Conservation (phyloP, 2,113 vertebrate species). For the Trichechus manatus region DNA sequence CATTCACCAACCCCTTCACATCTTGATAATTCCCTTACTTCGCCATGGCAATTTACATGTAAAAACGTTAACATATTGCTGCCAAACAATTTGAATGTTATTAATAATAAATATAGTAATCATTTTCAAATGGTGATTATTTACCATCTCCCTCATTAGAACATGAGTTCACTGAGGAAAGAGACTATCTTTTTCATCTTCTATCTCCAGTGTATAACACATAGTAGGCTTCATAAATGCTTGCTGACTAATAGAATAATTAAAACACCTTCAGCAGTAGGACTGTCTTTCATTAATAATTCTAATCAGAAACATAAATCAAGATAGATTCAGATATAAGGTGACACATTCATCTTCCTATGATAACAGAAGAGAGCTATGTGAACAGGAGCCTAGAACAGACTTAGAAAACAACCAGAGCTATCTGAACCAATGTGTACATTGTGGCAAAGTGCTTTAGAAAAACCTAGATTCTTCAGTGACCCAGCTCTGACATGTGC, state of each 20-base stretch:
- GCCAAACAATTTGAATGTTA: not conserved
- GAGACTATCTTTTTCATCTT: not conserved
- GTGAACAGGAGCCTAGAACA: not conserved
- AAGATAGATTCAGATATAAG: not conserved
- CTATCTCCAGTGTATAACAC: not conserved
- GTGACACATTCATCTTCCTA: not conserved
- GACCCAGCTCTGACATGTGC: not conserved
- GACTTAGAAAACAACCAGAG: not conserved
- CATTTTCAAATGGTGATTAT: not conserved
- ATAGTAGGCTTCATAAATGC: not conserved
- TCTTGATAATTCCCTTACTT: conserved; percentile 8
- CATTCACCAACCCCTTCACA: not conserved
- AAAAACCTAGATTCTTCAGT: not conserved
- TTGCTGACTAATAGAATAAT: not conserved
- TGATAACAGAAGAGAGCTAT: not conserved
- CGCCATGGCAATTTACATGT: not conserved
- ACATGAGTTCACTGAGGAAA: not conserved
- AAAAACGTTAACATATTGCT: not conserved
- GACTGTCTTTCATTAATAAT: not conserved
- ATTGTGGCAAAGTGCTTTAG: not conserved
- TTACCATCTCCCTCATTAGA: not conserved
- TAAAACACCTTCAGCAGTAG: not conserved
- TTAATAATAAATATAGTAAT: conserved; percentile 9
- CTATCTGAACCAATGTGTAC: not conserved
- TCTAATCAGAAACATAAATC: conserved; percentile 2